phyloP scores from a whole-genome alignment of 2,797 vertebrate species.

The Leucoraja ocellata region DNA sequence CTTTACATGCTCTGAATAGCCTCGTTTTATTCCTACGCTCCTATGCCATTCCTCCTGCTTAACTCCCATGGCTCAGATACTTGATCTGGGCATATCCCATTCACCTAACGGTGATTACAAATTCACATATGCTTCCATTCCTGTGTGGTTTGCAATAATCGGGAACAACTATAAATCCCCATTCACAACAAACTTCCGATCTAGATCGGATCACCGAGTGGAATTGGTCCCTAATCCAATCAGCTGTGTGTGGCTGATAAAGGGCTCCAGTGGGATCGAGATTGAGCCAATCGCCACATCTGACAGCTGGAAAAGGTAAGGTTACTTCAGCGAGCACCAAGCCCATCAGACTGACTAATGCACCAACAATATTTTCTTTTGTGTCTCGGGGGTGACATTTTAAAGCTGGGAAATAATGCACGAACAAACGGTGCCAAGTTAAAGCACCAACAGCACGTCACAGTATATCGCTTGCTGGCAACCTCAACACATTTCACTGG shows the following conservation, averaged over 20 bases:
- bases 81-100: slow-evolving; percentile 54
- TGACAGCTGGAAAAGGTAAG: slow-evolving; percentile 52
- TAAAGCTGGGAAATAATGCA: background rate
- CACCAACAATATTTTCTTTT: background rate
- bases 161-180: slow-evolving; percentile 44
- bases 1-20: background rate
- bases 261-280: slow-evolving; percentile 63
- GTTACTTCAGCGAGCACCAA: slow-evolving; percentile 47
- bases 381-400: background rate
- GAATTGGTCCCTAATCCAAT: slow-evolving; percentile 78
- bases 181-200: slow-evolving; percentile 64
- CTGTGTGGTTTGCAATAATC: background rate
- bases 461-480: background rate
- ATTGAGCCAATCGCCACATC: slow-evolving; percentile 60
- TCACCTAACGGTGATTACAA: slow-evolving; percentile 69
- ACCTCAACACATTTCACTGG: background rate
- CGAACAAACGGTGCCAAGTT: background rate
- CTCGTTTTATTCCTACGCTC: background rate
- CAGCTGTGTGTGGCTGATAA: slow-evolving; percentile 64
- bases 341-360: slow-evolving; percentile 42
- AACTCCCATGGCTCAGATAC: slow-evolving; percentile 48
- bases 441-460: background rate
- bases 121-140: slow-evolving; percentile 33
- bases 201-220: slow-evolving; percentile 61
- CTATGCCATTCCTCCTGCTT: background rate